Conservation (phyloP, 2,888 invertebrate species). For the Diarsia rubi region DNA sequence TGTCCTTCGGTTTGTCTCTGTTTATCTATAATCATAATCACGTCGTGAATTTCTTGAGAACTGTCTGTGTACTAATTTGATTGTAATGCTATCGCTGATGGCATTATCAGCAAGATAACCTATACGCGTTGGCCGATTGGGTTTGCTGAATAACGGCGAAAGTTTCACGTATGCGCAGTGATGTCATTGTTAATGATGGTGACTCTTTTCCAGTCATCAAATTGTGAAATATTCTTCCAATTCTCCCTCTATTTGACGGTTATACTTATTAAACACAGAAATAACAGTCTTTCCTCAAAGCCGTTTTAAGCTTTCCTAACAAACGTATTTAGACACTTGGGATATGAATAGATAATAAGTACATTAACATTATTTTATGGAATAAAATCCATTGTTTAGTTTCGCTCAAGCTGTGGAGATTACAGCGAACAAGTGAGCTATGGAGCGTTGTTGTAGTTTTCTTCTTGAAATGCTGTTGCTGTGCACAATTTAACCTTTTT, state of each 20-base stretch:
- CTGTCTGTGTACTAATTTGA: conserved; percentile 32
- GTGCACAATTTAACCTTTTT: conserved; percentile 9
- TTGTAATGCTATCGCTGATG: conserved; percentile 63
- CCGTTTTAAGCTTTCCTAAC: background rate
- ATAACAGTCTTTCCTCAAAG: background rate
- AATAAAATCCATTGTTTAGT: background rate
- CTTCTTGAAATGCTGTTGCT: background rate
- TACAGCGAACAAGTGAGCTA: background rate
- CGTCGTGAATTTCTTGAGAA: conserved; percentile 39
- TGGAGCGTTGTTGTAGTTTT: background rate
- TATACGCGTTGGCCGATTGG: conserved; percentile 43
- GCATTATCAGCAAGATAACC: conserved; percentile 57
- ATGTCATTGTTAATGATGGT: conserved; percentile 21
- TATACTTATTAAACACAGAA: background rate
- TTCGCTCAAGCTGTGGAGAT: background rate
- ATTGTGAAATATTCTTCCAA: background rate
- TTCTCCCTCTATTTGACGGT: background rate
- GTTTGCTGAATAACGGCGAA: conserved; percentile 41
- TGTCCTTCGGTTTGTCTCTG: conserved; percentile 29
- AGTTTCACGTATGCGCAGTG: conserved; percentile 39
- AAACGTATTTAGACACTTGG: background rate
- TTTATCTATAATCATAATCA: conserved; percentile 37
- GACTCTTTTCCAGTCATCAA: background rate
- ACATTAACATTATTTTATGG: background rate
- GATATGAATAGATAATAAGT: background rate